These are phyloP conservation scores for Chrysodeixis includens DNA, from an alignment of 2,888 invertebrate species.

Conservation along the genomic window DNA sequence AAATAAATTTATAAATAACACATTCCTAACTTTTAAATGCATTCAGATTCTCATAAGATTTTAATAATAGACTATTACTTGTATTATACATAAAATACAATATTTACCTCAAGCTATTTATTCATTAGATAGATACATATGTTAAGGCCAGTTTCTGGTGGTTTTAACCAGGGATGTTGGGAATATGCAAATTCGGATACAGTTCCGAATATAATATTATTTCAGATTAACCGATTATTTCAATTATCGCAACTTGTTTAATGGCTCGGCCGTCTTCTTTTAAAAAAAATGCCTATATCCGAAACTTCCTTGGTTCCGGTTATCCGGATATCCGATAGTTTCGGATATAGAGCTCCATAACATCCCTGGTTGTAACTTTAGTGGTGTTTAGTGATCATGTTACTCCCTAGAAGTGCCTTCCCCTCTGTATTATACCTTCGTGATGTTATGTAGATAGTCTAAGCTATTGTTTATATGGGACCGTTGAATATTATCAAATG, in stretches of 20 bases:
- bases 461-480: constrained; percentile 66
- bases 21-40: constrained; percentile 5
- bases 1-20: not conserved
- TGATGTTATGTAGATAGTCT: constrained; percentile 56
- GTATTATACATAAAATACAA: not conserved
- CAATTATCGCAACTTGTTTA: no score
- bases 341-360: no score
- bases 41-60: constrained; percentile 3
- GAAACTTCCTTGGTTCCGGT: no score
- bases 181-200: no score
- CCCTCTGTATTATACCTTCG: constrained; percentile 58
- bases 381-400: constrained; percentile 18
- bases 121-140: constrained; percentile 3
- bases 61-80: not conserved
- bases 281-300: no score
- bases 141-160: constrained; percentile 1
- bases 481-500: constrained; percentile 59
- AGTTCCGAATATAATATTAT: no score
- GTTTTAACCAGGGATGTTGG: no score
- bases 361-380: constrained; percentile 6
- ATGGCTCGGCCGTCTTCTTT: no score
- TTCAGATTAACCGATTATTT: no score
- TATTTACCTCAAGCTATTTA: not conserved
- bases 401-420: constrained; percentile 77
- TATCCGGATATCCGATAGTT: no score